Percentiles rank a stretch among this genome's conserved stretches.
Evolutionary conservation across 1,140 invertebrate species (phyloP).

Genomic region (Papilio helenus): DNA sequence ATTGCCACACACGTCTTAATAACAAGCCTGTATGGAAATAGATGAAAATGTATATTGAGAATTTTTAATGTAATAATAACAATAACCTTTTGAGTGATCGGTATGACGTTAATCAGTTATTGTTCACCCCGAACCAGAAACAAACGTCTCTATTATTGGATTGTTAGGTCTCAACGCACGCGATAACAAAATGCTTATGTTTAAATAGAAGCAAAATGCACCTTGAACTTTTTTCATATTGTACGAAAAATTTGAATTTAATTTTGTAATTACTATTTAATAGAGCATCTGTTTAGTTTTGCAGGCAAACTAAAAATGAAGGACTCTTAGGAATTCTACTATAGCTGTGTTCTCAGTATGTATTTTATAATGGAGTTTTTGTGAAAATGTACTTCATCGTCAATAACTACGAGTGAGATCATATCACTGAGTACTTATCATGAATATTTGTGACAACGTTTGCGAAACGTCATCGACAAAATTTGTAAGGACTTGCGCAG

Average conservation of each 20-base stretch:
- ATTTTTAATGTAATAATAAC: not conserved
- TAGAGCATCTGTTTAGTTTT: no score
- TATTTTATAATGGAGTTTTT: slow-evolving; percentile 41
- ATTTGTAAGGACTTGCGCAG: no score
- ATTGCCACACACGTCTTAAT: no score
- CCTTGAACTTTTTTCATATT: slow-evolving; percentile 70
- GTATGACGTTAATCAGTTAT: not conserved
- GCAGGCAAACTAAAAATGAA: no score
- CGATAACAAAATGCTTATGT: slow-evolving; percentile 36
- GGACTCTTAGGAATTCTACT: no score
- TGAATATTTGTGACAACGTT: no score
- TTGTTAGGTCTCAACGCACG: slow-evolving; percentile 1
- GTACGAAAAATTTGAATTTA: slow-evolving; percentile 52
- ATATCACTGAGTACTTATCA: no score
- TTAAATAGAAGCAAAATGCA: slow-evolving; percentile 50
- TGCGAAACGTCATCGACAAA: no score
- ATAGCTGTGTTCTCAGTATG: no score
- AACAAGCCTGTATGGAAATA: not conserved
- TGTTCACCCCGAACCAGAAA: not conserved
- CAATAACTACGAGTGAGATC: no score
- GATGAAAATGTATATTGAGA: not conserved
- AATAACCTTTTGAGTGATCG: not conserved
- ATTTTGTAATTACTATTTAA: no score
- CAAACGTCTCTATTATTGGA: slow-evolving; percentile 26
- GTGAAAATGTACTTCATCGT: slow-evolving; percentile 44